Evolutionary conservation across 2,888 invertebrate genomes (phyloP), one percentile per base, ranked within the genome.

Genomic region (Drosophila bunnanda): DNA sequence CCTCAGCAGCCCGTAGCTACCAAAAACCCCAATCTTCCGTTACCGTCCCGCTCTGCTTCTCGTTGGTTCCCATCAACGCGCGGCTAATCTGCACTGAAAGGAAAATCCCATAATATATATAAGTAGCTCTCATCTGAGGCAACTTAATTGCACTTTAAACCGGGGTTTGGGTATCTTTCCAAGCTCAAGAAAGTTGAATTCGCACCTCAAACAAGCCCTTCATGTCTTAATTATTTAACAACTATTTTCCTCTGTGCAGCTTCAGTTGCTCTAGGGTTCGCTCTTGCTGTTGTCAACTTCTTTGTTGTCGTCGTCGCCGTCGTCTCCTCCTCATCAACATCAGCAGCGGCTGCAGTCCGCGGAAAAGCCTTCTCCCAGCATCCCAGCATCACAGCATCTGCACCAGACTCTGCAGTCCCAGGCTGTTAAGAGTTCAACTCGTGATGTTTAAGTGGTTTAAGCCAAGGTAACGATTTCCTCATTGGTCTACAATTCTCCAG

Each of bases 341-440:
- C 69, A 68, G 61, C 70, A 69, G 34, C 43, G 43, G 44, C 20
- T 32, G 13, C 13, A 32, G 50, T 50, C 43, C 41, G 22, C 67
- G 32, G 38, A 28, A 50, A 55, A 74, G 60, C 39, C 65, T 65
- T 65, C 65, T 64, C 53, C 43, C 72, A 55, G 56, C 58, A 15
- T 17, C 53, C n/a, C 46, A 46, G 25, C 46, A 9, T 28, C 25
- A n/a, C n/a, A 46, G n/a, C 46, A 2, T n/a, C 25, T 44, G 54
- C 25, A 25, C 13, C 9, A 57, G 50, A 46, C 38, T 30, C 38
- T 30, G 22, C 39, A 72, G 72, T 87, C 82, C 82, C 87, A 84
- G 88, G 88, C 86, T 78, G 90, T 88, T 90, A 87, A 88, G 86
- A 90, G 90, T 90, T 90, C 90, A 90, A 90, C 80, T 90, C 90